A percentile compares a stretch with the other conserved stretches of the same genome.
These are phyloP conservation scores for Oncorhynchus keta DNA, from an alignment of 2,113 vertebrate genomes.

Conservation along the genomic window DNA sequence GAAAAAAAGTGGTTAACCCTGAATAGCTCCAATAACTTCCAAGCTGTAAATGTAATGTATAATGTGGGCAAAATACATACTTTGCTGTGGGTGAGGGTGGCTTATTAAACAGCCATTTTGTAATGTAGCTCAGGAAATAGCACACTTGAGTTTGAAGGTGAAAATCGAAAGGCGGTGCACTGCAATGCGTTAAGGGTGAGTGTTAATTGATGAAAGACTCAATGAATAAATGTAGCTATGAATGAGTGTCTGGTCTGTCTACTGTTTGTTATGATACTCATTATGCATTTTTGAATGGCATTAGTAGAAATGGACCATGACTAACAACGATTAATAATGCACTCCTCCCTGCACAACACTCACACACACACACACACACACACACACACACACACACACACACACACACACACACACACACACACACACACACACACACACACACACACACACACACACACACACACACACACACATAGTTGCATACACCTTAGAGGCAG, in stretches of 20 bases:
- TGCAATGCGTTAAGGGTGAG: constrained; percentile 11
- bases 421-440: neutral
- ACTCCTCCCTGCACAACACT: neutral
- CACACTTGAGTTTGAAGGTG: constrained; percentile 62
- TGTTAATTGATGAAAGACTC: constrained; percentile 57
- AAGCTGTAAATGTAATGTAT: constrained; percentile 35
- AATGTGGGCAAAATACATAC: constrained; percentile 47
- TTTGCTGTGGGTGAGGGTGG: constrained; percentile 38
- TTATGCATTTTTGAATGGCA: constrained; percentile 1
- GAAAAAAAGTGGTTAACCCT: constrained; percentile 64
- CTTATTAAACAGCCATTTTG: constrained; percentile 33
- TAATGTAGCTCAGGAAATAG: constrained; percentile 57
- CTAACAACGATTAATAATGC: too few relatives aligned
- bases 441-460: constrained; percentile 16
- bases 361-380: constrained; percentile 6
- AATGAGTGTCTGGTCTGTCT: constrained; percentile 46
- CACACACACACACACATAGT: neutral
- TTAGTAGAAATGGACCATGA: too few relatives aligned
- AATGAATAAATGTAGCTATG: constrained; percentile 27
- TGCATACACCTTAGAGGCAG: neutral
- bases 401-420: neutral
- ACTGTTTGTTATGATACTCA: neutral
- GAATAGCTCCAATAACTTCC: constrained; percentile 56
- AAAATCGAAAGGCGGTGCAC: constrained; percentile 27
- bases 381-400: neutral